These are phyloP conservation scores for human DNA, from an alignment of 2,113 vertebrate genomes.

Conservation along the genomic window GRCh38 chr2:53938001-53938500, in stretches of 20 bases:
- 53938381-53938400: slow-evolving; percentile 38
- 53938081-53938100: slow-evolving; percentile 34
- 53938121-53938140: not conserved
- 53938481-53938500: not conserved
- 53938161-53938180: not conserved
- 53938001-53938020: not conserved
- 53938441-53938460: not conserved
- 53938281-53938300: not conserved
- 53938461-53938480: not conserved
- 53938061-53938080: not conserved
- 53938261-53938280: not conserved
- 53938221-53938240: not conserved
- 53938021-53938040: slow-evolving; percentile 17
- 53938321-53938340: not conserved
- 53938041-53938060: not conserved
- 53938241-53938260: not conserved
- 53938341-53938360: not conserved
- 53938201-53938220: not conserved
- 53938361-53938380: not conserved
- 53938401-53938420: not conserved
- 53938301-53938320: not conserved
- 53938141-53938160: not conserved
- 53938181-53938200: not conserved
- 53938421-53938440: not conserved
- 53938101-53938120: not conserved